These are phyloP conservation scores for Chironomus tepperi DNA, from an alignment of 1,140 invertebrate species.

Conservation along the genomic window DNA sequence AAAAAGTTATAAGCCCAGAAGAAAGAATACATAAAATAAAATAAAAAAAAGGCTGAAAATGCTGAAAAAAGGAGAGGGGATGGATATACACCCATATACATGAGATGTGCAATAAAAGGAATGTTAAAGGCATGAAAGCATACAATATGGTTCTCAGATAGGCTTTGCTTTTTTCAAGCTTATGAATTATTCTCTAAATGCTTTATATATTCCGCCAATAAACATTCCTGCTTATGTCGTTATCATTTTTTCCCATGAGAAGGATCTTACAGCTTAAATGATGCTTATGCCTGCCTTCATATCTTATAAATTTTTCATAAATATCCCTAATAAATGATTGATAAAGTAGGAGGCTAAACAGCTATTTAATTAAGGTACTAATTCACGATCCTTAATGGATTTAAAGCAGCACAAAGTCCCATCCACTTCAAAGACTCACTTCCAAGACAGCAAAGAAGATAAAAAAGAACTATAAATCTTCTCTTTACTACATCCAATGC, in stretches of 20 bases:
- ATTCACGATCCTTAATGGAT: no score
- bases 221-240: slow-evolving; percentile 4
- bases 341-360: no score
- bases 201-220: not conserved
- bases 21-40: not conserved
- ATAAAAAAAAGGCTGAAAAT: not conserved
- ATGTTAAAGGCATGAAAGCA: no score
- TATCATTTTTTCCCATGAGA: slow-evolving; percentile 3
- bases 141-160: no score
- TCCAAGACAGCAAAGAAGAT: not conserved
- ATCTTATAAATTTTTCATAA: not conserved
- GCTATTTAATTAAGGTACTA: no score
- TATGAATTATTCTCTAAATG: slow-evolving; percentile 9
- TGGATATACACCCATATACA: not conserved
- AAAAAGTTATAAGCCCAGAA: slow-evolving; percentile 1
- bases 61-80: not conserved
- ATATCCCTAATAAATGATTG: no score
- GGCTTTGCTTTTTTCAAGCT: not conserved
- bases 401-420: no score
- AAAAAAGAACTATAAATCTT: slow-evolving; percentile 9
- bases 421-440: no score
- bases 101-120: no score
- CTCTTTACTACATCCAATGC: not conserved
- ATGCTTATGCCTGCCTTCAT: not conserved
- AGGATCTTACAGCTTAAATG: not conserved